Evolutionary conservation across 1,140 invertebrate genomes (phyloP).

Genomic region (Ceratina calcarata): DNA sequence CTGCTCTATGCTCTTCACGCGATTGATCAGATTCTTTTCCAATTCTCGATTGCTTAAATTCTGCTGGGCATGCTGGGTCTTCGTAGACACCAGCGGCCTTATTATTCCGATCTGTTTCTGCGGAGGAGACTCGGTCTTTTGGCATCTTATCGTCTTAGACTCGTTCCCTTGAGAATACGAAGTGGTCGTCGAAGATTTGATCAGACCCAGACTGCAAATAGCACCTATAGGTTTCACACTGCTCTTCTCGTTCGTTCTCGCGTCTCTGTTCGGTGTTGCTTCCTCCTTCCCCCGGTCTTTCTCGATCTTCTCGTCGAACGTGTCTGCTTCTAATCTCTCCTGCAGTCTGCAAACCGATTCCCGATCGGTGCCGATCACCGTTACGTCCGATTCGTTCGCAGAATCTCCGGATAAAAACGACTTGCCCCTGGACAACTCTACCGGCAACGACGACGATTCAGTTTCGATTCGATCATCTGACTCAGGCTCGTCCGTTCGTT

Average conservation of each 20-base stretch:
- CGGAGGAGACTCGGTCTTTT: conserved; percentile 72
- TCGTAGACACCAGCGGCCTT: conserved; percentile 81
- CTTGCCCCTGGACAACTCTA: conserved; percentile 20
- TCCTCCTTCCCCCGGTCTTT: conserved; percentile 16
- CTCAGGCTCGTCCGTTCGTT: conserved; percentile 53
- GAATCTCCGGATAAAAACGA: conserved; percentile 17
- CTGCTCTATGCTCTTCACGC: conserved; percentile 83
- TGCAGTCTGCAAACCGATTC: conserved; percentile 40
- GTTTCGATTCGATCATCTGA: conserved; percentile 1
- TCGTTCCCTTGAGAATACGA: conserved; percentile 71
- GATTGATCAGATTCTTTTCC: conserved; percentile 87
- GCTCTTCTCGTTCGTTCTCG: conserved; percentile 49
- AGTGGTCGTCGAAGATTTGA: conserved; percentile 65
- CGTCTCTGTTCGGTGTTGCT: not conserved
- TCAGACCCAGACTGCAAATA: conserved; percentile 69
- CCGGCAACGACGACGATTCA: conserved; percentile 1
- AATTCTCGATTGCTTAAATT: conserved; percentile 84
- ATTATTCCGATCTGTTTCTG: conserved; percentile 83
- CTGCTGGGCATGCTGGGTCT: conserved; percentile 75
- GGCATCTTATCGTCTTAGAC: conserved; percentile 70
- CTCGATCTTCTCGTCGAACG: conserved; percentile 41
- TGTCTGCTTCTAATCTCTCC: conserved; percentile 53
- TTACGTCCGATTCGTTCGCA: not conserved
- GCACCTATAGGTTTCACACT: conserved; percentile 69
- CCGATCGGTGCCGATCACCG: not conserved